Conservation (phyloP, 2,113 vertebrate genomes). For the Ahaetulla prasina region DNA sequence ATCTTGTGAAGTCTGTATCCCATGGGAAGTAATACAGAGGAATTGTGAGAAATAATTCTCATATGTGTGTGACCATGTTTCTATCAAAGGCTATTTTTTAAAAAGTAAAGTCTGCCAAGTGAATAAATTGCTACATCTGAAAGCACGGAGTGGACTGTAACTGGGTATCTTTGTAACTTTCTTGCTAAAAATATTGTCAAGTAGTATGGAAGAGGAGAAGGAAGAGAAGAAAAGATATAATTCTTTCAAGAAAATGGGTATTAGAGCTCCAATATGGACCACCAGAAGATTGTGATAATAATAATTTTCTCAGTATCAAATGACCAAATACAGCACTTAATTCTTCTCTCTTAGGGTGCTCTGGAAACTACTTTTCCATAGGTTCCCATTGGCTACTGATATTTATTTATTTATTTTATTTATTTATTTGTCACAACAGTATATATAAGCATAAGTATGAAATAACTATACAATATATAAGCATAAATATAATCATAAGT, state of each 20-base stretch:
- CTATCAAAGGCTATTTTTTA: constrained; percentile 17
- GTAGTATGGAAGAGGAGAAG: background rate
- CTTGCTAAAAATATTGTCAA: background rate
- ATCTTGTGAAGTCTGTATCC: background rate
- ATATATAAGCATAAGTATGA: too few species aligned
- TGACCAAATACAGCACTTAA: background rate
- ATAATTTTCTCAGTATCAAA: background rate
- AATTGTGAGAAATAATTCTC: background rate
- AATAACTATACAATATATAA: too few species aligned
- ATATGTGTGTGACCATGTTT: constrained; percentile 22
- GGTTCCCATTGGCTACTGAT: background rate
- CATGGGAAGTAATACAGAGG: constrained; percentile 9
- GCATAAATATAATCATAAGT: too few species aligned
- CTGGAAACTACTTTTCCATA: background rate
- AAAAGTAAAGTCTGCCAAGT: constrained; percentile 14
- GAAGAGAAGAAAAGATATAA: background rate
- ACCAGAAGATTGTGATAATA: background rate
- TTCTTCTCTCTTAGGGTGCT: background rate
- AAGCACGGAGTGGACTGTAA: background rate
- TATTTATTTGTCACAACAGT: too few species aligned
- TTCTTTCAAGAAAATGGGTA: background rate
- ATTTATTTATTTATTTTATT: too few species aligned
- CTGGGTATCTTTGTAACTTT: background rate
- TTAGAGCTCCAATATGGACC: background rate
- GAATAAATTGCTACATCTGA: background rate